A percentile compares a stretch with the other conserved stretches of the same genome.
Conservation (phyloP, 2,888 invertebrate genomes). For the Gari tellinella region DNA sequence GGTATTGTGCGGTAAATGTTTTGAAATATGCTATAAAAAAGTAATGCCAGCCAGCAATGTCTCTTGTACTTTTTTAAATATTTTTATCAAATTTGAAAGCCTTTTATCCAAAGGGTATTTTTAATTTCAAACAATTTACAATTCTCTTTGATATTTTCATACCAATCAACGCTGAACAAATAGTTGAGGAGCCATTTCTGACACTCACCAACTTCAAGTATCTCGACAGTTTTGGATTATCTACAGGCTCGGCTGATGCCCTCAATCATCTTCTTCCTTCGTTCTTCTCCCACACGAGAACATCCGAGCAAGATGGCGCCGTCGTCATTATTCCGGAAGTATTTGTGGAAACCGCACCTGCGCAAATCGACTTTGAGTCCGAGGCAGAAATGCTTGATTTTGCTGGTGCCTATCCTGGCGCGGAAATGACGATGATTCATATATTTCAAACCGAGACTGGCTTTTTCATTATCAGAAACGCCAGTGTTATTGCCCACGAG, state of each 20-base stretch:
- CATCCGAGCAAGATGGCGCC: conserved; percentile 19
- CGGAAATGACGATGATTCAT: conserved; percentile 14
- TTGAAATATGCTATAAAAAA: no score
- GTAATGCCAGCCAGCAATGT: no score
- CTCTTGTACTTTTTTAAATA: no score
- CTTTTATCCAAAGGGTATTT: no score
- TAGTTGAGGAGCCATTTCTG: conserved; percentile 22
- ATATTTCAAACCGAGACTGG: conserved; percentile 13
- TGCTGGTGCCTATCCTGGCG: not conserved
- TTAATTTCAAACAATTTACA: no score
- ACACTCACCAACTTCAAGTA: conserved; percentile 1
- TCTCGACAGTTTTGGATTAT: not conserved
- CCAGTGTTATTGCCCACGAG: conserved; percentile 6
- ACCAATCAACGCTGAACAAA: not conserved
- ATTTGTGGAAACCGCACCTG: not conserved
- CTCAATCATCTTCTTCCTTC: not conserved
- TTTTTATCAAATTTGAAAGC: no score
- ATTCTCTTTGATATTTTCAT: no score
- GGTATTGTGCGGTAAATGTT: no score
- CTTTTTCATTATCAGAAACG: conserved; percentile 16
- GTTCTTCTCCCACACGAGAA: conserved; percentile 8
- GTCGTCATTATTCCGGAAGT: conserved; percentile 8
- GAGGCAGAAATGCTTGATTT: conserved; percentile 24
- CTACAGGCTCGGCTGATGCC: conserved; percentile 4
- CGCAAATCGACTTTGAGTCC: conserved; percentile 11